Conservation (phyloP, 1,140 invertebrate species). For the Agrypnia vestita region DNA sequence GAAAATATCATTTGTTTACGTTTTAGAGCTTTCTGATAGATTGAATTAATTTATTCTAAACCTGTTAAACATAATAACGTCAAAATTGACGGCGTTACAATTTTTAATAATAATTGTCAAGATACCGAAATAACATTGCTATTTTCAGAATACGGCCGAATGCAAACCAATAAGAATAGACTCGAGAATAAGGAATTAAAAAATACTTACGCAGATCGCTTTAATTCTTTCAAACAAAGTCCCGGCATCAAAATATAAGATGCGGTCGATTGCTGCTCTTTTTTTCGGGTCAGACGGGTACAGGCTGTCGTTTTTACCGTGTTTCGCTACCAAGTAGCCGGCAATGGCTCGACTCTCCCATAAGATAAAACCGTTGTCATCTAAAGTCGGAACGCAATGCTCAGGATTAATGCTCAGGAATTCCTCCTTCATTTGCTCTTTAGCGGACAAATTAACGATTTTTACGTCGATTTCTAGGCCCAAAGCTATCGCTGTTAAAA, state of each 20-base stretch:
- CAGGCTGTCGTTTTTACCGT: slow-evolving; percentile 74
- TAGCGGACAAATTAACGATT: slow-evolving; percentile 75
- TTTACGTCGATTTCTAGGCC: slow-evolving; percentile 78
- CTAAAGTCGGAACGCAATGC: slow-evolving; percentile 78
- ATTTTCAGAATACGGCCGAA: too few relatives aligned
- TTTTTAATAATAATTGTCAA: too few relatives aligned
- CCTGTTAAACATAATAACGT: too few relatives aligned
- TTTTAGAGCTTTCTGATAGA: too few relatives aligned
- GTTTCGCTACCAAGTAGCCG: slow-evolving; percentile 77
- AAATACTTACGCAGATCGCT: slow-evolving; percentile 73
- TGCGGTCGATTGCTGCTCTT: slow-evolving; percentile 75
- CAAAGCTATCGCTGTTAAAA: slow-evolving; percentile 77
- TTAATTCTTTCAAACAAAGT: slow-evolving; percentile 77
- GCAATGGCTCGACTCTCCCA: slow-evolving; percentile 77
- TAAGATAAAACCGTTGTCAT: slow-evolving; percentile 78
- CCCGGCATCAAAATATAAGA: slow-evolving; percentile 78
- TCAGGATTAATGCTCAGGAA: slow-evolving; percentile 80
- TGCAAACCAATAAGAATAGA: too few relatives aligned
- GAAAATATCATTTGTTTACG: too few relatives aligned
- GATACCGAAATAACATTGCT: too few relatives aligned
- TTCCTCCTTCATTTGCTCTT: slow-evolving; percentile 77
- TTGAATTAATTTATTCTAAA: too few relatives aligned
- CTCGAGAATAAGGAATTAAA: too few relatives aligned
- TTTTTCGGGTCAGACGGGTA: slow-evolving; percentile 75
- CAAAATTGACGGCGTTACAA: too few relatives aligned